phyloP scores from a whole-genome alignment of 2,888 invertebrate genomes.

The Hydriomena furcata region DNA sequence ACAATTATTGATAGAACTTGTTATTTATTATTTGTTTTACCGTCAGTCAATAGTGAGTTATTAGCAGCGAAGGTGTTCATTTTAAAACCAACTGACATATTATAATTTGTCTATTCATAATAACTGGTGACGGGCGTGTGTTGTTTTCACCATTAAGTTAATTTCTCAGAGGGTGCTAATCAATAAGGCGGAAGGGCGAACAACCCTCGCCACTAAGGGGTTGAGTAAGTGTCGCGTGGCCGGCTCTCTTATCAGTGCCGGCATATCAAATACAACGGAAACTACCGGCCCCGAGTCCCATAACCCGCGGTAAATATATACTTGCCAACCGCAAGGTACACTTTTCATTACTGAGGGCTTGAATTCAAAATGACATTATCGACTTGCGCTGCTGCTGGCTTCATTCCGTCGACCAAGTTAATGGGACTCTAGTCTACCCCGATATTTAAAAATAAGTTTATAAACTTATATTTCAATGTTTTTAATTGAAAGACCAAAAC shows the following conservation, averaged over 20 bases:
- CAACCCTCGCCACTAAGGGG: slow-evolving; percentile 75
- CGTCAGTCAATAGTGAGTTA: slow-evolving; percentile 2
- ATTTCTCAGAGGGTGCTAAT: slow-evolving; percentile 70
- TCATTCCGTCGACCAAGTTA: slow-evolving; percentile 4
- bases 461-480: too few relatives aligned
- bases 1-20: slow-evolving; percentile 11
- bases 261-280: slow-evolving; percentile 77
- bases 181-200: slow-evolving; percentile 80
- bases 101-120: slow-evolving; percentile 35
- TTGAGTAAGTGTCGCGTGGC: slow-evolving; percentile 78
- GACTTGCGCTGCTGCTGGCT: slow-evolving; percentile 19
- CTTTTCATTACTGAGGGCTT: slow-evolving; percentile 34
- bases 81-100: slow-evolving; percentile 21
- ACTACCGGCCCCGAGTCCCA: slow-evolving; percentile 59
- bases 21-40: slow-evolving; percentile 10
- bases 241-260: slow-evolving; percentile 69
- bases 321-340: slow-evolving; percentile 33
- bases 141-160: slow-evolving; percentile 62
- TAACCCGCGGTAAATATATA: slow-evolving; percentile 38
- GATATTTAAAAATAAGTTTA: neutral
- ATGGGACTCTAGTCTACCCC: slow-evolving; percentile 2
- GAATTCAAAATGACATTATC: slow-evolving; percentile 31
- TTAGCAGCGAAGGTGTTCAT: slow-evolving; percentile 14
- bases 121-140: slow-evolving; percentile 45
- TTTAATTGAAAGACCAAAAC: too few relatives aligned